Evolutionary conservation across 2,888 invertebrate genomes (phyloP).

Genomic region (Adela reaumurella): DNA sequence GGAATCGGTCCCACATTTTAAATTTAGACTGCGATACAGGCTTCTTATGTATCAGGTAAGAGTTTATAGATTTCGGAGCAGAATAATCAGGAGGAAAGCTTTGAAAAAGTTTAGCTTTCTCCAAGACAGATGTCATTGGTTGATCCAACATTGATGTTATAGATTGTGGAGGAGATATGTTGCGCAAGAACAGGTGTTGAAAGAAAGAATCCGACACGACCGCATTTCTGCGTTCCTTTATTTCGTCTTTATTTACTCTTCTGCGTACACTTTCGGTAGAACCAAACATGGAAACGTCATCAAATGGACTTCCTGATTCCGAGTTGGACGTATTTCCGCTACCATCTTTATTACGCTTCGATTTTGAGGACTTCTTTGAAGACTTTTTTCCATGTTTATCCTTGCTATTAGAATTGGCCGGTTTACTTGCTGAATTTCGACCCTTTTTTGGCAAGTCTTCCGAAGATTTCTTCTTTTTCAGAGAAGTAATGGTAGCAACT

Average conservation of each 20-base stretch:
- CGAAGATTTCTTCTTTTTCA: conserved; percentile 33
- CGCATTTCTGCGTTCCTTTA: conserved; percentile 55
- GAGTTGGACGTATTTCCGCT: conserved; percentile 19
- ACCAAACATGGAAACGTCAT: conserved; percentile 27
- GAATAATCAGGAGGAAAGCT: conserved; percentile 37
- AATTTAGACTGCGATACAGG: conserved; percentile 73
- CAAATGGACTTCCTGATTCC: conserved; percentile 32
- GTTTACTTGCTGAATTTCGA: conserved; percentile 32
- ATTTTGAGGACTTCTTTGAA: conserved; percentile 22
- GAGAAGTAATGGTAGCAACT: conserved; percentile 35
- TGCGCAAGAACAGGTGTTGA: conserved; percentile 65
- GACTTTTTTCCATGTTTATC: conserved; percentile 15
- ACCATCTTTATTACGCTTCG: conserved; percentile 20
- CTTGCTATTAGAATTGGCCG: conserved; percentile 20
- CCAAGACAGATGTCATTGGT: conserved; percentile 59
- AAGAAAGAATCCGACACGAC: conserved; percentile 65
- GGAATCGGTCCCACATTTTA: conserved; percentile 58
- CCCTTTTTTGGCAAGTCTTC: conserved; percentile 19
- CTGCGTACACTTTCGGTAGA: conserved; percentile 23
- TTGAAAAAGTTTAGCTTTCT: conserved; percentile 68
- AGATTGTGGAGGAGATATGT: conserved; percentile 17
- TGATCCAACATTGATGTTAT: conserved; percentile 15
- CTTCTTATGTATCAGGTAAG: conserved; percentile 64
- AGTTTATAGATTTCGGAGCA: conserved; percentile 60
- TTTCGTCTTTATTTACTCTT: conserved; percentile 34